These are phyloP conservation scores for Zoanthus solanderi DNA, from an alignment of 92 coral and sea anemone species.

Conservation along the genomic window DNA sequence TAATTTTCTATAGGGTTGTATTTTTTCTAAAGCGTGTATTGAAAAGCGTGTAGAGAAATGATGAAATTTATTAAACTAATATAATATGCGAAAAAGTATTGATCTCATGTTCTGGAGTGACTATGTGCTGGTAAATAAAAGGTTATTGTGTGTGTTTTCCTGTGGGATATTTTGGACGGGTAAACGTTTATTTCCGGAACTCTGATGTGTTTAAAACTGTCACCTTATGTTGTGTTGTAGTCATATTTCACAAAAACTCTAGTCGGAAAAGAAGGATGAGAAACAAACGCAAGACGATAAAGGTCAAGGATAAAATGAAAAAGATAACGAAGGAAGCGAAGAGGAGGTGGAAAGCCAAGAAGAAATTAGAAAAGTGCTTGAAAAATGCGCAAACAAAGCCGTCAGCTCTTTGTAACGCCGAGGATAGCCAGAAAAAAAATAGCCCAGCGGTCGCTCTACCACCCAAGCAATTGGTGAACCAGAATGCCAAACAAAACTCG, in stretches of 20 bases:
- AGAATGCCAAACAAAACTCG: background rate
- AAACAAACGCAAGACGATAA: background rate
- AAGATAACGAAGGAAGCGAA: background rate
- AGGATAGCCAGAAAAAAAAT: background rate
- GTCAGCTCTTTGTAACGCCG: background rate
- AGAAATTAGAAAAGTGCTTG: background rate
- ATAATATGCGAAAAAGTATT: background rate
- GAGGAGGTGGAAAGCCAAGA: background rate
- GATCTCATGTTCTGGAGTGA: background rate
- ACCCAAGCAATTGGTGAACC: background rate
- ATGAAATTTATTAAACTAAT: background rate
- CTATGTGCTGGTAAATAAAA: background rate
- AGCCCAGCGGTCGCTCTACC: background rate
- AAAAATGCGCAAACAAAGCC: background rate
- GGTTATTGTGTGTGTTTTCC: background rate
- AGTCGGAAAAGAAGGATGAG: background rate
- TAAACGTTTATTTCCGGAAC: slow-evolving; percentile 7
- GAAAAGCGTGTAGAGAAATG: background rate
- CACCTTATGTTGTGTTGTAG: background rate
- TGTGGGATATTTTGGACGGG: background rate
- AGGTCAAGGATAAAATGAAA: background rate
- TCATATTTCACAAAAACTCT: background rate
- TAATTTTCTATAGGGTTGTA: background rate
- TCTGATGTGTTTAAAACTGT: background rate
- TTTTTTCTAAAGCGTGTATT: background rate